A percentile compares a stretch with the other conserved stretches of the same genome.
Conservation (phyloP, 1,140 invertebrate species). For the Centruroides vittatus region DNA sequence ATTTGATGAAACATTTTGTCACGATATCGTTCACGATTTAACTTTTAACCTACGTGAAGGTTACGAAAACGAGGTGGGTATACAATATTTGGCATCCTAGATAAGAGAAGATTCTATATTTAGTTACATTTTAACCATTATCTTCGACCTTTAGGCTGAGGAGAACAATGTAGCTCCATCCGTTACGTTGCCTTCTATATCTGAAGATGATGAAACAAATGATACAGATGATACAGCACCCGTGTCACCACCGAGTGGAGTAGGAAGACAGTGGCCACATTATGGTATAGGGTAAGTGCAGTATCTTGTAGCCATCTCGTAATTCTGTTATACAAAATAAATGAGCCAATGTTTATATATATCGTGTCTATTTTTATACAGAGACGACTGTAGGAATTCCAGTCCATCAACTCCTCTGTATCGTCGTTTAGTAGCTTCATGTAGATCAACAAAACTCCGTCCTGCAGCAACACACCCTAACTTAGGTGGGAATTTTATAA, state of each 20-base stretch:
- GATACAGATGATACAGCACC: conserved; percentile 24
- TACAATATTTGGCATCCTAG: background rate
- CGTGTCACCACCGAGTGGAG: conserved; percentile 1
- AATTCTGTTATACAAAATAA: too few relatives aligned
- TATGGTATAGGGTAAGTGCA: too few relatives aligned
- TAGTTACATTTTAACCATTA: too few relatives aligned
- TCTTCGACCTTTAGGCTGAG: background rate
- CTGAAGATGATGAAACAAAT: conserved; percentile 76
- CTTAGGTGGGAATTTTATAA: conserved; percentile 1
- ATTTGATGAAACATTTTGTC: conserved; percentile 74
- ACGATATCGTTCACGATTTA: conserved; percentile 88
- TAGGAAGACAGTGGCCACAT: too few relatives aligned
- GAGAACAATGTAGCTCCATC: conserved; percentile 49
- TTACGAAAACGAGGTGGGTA: conserved; percentile 53
- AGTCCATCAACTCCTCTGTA: background rate
- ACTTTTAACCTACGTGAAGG: conserved; percentile 90
- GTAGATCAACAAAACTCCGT: conserved; percentile 12
- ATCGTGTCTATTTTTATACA: too few relatives aligned
- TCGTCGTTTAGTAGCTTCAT: background rate
- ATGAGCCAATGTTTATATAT: too few relatives aligned
- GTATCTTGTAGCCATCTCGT: too few relatives aligned
- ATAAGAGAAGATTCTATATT: too few relatives aligned
- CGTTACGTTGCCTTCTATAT: conserved; percentile 68
- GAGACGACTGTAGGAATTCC: too few relatives aligned
- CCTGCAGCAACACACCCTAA: conserved; percentile 16